These are phyloP conservation scores for Zaprionus taronus DNA, from an alignment of 1,140 invertebrate species.

Conservation along the genomic window DNA sequence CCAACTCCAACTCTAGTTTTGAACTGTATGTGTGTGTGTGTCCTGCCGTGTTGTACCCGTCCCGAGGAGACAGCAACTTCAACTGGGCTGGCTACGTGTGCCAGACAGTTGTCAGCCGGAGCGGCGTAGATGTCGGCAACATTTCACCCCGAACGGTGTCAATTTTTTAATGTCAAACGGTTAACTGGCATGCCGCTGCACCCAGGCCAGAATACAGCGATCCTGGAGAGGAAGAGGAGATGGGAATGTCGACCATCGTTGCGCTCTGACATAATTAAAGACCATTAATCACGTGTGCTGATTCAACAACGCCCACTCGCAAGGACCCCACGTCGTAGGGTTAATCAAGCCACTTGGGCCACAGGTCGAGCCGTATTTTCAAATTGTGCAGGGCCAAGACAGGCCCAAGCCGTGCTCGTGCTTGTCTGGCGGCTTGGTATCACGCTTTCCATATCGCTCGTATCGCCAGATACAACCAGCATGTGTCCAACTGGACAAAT, in stretches of 20 bases:
- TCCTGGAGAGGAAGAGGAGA: background rate
- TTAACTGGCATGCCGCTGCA: slow-evolving; percentile 73
- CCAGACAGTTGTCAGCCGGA: slow-evolving; percentile 75
- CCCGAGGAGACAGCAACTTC: slow-evolving; percentile 22
- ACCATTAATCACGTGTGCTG: slow-evolving; percentile 83
- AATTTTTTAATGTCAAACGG: slow-evolving; percentile 83
- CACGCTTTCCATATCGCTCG: slow-evolving; percentile 31
- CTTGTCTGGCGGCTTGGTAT: background rate
- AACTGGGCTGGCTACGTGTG: slow-evolving; percentile 63
- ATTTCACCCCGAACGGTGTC: slow-evolving; percentile 83
- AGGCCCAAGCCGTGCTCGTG: slow-evolving; percentile 16
- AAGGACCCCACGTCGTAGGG: slow-evolving; percentile 48
- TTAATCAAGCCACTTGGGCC: slow-evolving; percentile 76
- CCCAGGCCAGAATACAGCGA: background rate
- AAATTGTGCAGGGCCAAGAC: slow-evolving; percentile 55
- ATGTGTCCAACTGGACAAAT: slow-evolving; percentile 65
- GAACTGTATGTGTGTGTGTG: slow-evolving; percentile 34
- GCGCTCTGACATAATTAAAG: slow-evolving; percentile 81
- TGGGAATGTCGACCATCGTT: slow-evolving; percentile 12
- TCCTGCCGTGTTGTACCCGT: background rate
- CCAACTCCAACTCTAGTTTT: slow-evolving; percentile 21
- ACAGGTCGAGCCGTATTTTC: slow-evolving; percentile 44
- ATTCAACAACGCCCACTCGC: slow-evolving; percentile 76
- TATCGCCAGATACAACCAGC: slow-evolving; percentile 52
- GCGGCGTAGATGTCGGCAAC: slow-evolving; percentile 60